A percentile compares a stretch with the other conserved stretches of the same genome.
Conservation (phyloP, 2,797 vertebrate genomes). For the Apogon talboti region DNA sequence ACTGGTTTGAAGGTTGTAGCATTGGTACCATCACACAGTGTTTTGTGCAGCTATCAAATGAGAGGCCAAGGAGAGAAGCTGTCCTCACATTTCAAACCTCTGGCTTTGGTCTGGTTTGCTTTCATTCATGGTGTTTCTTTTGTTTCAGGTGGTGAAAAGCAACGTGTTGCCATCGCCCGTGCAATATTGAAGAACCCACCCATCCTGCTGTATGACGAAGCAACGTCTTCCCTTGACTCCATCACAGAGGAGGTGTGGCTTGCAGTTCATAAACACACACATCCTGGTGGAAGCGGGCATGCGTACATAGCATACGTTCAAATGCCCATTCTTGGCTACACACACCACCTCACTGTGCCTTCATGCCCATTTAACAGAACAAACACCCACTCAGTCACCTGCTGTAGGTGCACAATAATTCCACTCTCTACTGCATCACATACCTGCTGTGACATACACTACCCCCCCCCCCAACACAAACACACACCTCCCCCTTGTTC, state of each 20-base stretch:
- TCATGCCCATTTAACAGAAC: conserved; percentile 65
- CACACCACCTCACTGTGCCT: conserved; percentile 25
- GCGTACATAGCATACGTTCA: conserved; percentile 18
- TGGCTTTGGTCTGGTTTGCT: conserved; percentile 6
- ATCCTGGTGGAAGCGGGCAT: conserved; percentile 16
- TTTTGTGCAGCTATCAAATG: conserved; percentile 49
- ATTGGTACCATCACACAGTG: conserved; percentile 8
- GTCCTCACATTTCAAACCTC: conserved; percentile 8
- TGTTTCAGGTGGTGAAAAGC: conserved; percentile 94
- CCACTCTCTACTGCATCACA: conserved; percentile 59
- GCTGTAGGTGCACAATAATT: conserved; percentile 70
- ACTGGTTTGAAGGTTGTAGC: conserved; percentile 23
- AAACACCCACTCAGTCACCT: conserved; percentile 72
- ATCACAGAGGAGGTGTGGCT: conserved; percentile 96
- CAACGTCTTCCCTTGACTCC: conserved; percentile 98
- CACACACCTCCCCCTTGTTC: conserved; percentile 54
- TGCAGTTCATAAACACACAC: conserved; percentile 10
- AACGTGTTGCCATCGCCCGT: conserved; percentile 95
- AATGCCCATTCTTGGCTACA: conserved; percentile 23
- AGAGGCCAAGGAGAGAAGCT: conserved; percentile 13
- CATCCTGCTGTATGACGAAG: conserved; percentile 96
- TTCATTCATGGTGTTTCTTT: conserved; percentile 23
- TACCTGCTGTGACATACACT: conserved; percentile 63
- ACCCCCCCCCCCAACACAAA: conserved; percentile 7
- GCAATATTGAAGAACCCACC: conserved; percentile 95